Base-by-base conservation (phyloP, 2,113 vertebrate genomes). In the Redunca redunca region DNA sequence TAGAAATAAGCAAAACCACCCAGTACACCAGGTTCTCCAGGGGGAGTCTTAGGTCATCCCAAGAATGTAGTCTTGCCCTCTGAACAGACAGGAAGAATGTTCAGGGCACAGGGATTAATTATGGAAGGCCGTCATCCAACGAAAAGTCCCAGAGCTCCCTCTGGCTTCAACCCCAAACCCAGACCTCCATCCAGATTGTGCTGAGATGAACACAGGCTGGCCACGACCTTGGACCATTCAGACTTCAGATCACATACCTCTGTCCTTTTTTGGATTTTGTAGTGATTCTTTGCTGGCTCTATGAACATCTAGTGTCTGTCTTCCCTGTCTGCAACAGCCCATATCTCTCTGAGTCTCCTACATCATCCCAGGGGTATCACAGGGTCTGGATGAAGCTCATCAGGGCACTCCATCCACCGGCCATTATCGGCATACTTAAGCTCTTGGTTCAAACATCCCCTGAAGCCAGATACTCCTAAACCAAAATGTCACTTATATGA, bases 21-120 rank as follows among this genome's bases (percentile, higher is more conserved):
- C 58, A 30, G n/a, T 21, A 86, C 3, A 4, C 2, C 9, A 95
- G 14, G 77, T 7, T 90, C 50, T 89, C 33, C 62, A 2, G 48
- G 36, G 78, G 67, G 62, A 93, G 50, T 80, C 33, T 40, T 71
- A 53, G 52, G 74, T 71, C 81, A 95, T 17, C 26, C 87, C 7
- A 48, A 60, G 58, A 97, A 96, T 81, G 74, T 19, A 88, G 58
- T 33, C 80, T 28, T 94, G 92, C 81, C 78, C 88, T 92, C 81
- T 19, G 30, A 87, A 78, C 19, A 84, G 60, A 40, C 28, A 88
- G 57, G 50, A 95, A 88, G 67, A 87, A 88, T 92, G n/a, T 67
- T 91, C 46, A 40, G 80, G n/a, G 53, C 91, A 26, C 9, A 74
- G 12, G 52, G 43, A 81, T 57, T 94, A 71, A 82, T 90, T 80